Conservation (phyloP, 2,797 vertebrate genomes). For the Dromococcyx pavoninus region DNA sequence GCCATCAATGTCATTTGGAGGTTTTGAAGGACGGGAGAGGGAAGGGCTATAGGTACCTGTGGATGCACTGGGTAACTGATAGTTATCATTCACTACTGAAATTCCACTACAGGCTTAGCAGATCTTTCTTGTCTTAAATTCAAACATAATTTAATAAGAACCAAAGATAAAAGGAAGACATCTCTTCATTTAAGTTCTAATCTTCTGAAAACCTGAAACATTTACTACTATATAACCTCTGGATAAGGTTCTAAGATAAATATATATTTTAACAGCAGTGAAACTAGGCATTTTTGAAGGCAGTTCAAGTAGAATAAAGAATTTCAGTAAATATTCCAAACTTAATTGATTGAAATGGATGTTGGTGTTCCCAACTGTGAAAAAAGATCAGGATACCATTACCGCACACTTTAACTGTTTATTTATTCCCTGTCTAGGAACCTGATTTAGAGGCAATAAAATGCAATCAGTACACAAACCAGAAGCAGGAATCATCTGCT, state of each 20-base stretch:
- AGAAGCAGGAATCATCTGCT: slow-evolving; percentile 91
- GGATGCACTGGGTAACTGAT: not conserved
- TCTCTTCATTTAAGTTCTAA: slow-evolving; percentile 25
- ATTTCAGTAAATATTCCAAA: slow-evolving; percentile 79
- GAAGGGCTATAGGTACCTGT: not conserved
- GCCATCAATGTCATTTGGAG: not conserved
- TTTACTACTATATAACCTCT: slow-evolving; percentile 22
- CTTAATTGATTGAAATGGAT: slow-evolving; percentile 79
- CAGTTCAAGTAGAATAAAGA: slow-evolving; percentile 69
- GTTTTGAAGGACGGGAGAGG: not conserved
- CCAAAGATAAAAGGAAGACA: not conserved
- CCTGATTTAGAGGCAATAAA: slow-evolving; percentile 93
- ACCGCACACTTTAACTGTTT: slow-evolving; percentile 90
- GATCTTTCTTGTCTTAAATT: slow-evolving; percentile 13
- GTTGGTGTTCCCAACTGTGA: slow-evolving; percentile 84
- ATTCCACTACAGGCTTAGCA: not conserved
- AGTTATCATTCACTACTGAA: not conserved
- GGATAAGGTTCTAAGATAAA: slow-evolving; percentile 54
- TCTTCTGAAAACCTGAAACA: slow-evolving; percentile 14
- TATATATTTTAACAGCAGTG: slow-evolving; percentile 63
- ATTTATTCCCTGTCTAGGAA: slow-evolving; percentile 90
- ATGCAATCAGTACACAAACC: slow-evolving; percentile 90
- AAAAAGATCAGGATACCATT: slow-evolving; percentile 94
- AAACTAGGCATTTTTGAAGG: slow-evolving; percentile 77
- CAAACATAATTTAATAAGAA: slow-evolving; percentile 17